Evolutionary conservation across 2,113 vertebrate species (phyloP), one percentile per base, ranked within the genome.

Genomic region (Oxyruncus cristatus): DNA sequence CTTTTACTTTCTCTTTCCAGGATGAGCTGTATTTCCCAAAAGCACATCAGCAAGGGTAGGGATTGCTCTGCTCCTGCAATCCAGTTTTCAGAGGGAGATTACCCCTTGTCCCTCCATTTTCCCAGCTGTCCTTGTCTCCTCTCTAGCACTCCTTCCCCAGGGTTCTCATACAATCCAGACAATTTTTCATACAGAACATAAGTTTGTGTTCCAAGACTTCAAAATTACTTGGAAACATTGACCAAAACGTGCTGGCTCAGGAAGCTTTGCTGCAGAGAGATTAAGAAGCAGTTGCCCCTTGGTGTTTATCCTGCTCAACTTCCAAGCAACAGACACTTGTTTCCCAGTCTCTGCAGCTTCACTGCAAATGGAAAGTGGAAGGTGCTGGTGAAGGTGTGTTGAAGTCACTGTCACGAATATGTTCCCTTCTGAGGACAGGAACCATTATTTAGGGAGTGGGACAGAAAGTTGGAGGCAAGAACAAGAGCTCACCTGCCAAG

Each of bases 1-100:
- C 82, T 93, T 95, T 94, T 87, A 14, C 89, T 94, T 96, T 94
- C 91, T 81, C 87, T 84, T 94, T 93, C 83, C 93, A 86, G 93
- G 55, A 94, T 0, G 23, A 93, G 92, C 55, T 94, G 1, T 47
- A 41, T 94, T 97, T 97, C 92, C 94, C 96, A 96, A 96, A 97
- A 96, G 74, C 80, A 55, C 46, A 76, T 81, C 88, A 89, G 58
- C 89, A 94, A 85, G 41, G 55, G 32, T 67, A 94, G 37, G 16
- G 42, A 41, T 41, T 41, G 44, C 56, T 18, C 56, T 63, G 75
- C 62, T 94, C 50, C 92, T 84, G 83, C 47, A 49, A 4, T 42
- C 49, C 62, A 70, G 62, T 87, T 96, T 75, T 44, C 74, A 81
- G 62, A 68, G 42, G 37, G 19, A 73, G 85, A 82, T 44, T 66